These are phyloP conservation scores for Leptoclinus maculatus DNA, from an alignment of 2,797 vertebrate species.

Conservation along the genomic window DNA sequence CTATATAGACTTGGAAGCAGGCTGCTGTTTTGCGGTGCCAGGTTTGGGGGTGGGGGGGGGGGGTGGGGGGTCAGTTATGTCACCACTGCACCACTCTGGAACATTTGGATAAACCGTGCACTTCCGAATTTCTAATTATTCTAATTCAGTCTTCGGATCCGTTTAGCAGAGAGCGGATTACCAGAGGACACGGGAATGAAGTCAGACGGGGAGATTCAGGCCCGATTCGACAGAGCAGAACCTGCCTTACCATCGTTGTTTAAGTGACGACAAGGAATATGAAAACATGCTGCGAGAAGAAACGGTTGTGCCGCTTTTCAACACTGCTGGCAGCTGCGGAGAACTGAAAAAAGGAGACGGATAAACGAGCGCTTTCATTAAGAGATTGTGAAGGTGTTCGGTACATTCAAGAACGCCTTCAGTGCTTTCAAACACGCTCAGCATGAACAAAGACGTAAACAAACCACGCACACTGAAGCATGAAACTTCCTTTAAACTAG, in stretches of 20 bases:
- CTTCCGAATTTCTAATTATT: constrained; percentile 45
- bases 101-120: constrained; percentile 46
- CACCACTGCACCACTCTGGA: constrained; percentile 56
- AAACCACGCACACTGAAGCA: background rate
- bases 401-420: constrained; percentile 17
- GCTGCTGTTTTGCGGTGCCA: constrained; percentile 47
- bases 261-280: constrained; percentile 33
- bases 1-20: constrained; percentile 35
- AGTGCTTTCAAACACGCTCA: constrained; percentile 30
- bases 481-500: background rate
- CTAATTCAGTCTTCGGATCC: constrained; percentile 46
- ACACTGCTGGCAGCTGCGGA: constrained; percentile 31
- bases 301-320: constrained; percentile 32
- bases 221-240: constrained; percentile 19
- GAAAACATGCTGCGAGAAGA: constrained; percentile 33
- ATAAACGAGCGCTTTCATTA: constrained; percentile 47
- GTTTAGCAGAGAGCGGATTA: constrained; percentile 49
- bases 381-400: constrained; percentile 34
- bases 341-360: constrained; percentile 17
- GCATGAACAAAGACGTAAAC: constrained; percentile 1
- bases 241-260: constrained; percentile 36
- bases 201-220: constrained; percentile 20
- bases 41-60: constrained; percentile 44
- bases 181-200: constrained; percentile 19
- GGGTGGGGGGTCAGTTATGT: constrained; percentile 48